phyloP scores from a whole-genome alignment of 2,797 vertebrate genomes.

The Odontamblyopus rebecca region DNA sequence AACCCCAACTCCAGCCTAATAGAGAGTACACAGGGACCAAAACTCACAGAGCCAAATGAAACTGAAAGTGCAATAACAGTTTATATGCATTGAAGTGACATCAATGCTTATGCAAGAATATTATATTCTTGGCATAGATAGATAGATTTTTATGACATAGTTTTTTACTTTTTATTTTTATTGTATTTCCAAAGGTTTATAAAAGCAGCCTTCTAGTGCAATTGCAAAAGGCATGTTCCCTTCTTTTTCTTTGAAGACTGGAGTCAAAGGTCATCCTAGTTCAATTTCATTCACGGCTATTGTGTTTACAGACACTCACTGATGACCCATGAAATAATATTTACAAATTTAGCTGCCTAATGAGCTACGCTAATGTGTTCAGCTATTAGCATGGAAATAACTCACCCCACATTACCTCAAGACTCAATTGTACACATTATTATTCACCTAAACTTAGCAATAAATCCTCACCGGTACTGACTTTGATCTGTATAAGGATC shows the following conservation, averaged over 20 bases:
- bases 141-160: too few relatives aligned
- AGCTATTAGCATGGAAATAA: slow-evolving; percentile 25
- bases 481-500: background rate
- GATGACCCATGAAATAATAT: slow-evolving; percentile 63
- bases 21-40: slow-evolving; percentile 7
- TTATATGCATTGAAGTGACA: background rate
- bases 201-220: background rate
- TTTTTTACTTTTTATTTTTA: slow-evolving; percentile 6
- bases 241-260: slow-evolving; percentile 1
- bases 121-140: background rate
- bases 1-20: slow-evolving; percentile 41
- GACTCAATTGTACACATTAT: background rate
- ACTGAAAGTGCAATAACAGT: slow-evolving; percentile 17
- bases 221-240: background rate
- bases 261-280: slow-evolving; percentile 38
- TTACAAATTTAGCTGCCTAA: slow-evolving; percentile 46
- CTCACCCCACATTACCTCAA: slow-evolving; percentile 12
- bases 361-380: slow-evolving; percentile 49
- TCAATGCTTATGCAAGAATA: too few relatives aligned
- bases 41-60: slow-evolving; percentile 22
- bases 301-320: slow-evolving; percentile 22
- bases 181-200: background rate
- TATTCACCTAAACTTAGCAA: background rate
- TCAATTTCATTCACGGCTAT: slow-evolving; percentile 41
- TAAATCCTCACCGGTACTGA: background rate